Conservation (phyloP, 2,113 vertebrate species). For the Stegastes partitus region DNA sequence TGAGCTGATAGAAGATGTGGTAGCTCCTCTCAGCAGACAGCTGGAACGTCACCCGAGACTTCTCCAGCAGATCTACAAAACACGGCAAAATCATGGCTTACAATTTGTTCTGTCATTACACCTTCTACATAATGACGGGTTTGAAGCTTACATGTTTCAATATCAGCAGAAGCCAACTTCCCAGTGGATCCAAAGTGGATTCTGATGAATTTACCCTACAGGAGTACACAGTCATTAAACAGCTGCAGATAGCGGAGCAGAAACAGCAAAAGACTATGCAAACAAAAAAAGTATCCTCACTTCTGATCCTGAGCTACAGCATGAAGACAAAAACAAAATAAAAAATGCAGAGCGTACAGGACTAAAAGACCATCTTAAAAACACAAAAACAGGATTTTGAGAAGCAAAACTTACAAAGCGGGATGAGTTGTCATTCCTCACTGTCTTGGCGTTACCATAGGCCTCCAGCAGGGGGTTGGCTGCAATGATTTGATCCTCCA, state of each 20-base stretch:
- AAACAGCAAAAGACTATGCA: too few species aligned
- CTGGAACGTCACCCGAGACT: constrained; percentile 74
- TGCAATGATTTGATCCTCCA: constrained; percentile 89
- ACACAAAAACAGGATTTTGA: too few species aligned
- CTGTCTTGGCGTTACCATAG: constrained; percentile 91
- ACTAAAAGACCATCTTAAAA: too few species aligned
- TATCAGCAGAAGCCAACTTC: constrained; percentile 96
- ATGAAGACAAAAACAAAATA: neutral
- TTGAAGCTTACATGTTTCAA: constrained; percentile 92
- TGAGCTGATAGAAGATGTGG: constrained; percentile 84
- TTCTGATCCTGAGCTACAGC: too few species aligned
- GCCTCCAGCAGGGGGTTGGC: constrained; percentile 87
- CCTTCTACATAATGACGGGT: neutral
- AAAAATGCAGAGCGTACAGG: too few species aligned
- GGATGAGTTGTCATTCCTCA: constrained; percentile 92
- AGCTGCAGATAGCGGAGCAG: too few species aligned
- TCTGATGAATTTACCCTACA: constrained; percentile 93
- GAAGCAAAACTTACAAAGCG: constrained; percentile 86
- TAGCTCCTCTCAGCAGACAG: constrained; percentile 83
- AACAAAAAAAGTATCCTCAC: too few species aligned
- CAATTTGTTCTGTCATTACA: constrained; percentile 1
- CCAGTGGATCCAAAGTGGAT: constrained; percentile 93
- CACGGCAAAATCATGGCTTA: constrained; percentile 42
- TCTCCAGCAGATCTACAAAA: constrained; percentile 59
- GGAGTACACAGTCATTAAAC: neutral